Evolutionary conservation across 2,797 vertebrate species (phyloP).

Genomic region (Eulemur rubriventer): DNA sequence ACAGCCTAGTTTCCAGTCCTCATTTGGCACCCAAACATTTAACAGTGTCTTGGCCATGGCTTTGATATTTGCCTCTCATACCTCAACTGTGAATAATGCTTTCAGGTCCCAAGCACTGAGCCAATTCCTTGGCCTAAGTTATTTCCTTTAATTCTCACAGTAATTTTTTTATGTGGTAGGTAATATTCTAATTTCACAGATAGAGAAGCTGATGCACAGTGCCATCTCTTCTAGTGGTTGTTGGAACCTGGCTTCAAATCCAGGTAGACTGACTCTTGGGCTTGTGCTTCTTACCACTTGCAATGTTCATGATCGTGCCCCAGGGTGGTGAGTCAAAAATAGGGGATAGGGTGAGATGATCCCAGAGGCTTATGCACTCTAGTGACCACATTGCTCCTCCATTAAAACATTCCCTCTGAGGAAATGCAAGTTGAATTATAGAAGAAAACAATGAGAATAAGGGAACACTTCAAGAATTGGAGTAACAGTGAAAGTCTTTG

Average conservation of each 20-base stretch:
- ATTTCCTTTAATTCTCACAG: constrained; percentile 12
- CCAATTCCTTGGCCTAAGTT: not conserved
- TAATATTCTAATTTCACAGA: not conserved
- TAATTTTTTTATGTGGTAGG: not conserved
- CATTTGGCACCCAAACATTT: not conserved
- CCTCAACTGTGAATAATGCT: not conserved
- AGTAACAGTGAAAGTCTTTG: not conserved
- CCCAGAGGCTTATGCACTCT: not conserved
- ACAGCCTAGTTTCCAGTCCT: not conserved
- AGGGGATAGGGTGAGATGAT: not conserved
- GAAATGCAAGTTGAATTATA: constrained; percentile 1
- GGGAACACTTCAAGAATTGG: not conserved
- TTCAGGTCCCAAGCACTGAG: not conserved
- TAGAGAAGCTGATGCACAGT: not conserved
- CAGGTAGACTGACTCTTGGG: not conserved
- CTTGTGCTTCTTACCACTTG: not conserved
- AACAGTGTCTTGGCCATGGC: not conserved
- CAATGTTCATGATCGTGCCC: not conserved
- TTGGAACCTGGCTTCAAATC: not conserved
- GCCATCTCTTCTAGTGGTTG: not conserved
- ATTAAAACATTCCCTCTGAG: constrained; percentile 15
- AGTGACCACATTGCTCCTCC: not conserved
- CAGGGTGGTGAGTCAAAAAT: not conserved
- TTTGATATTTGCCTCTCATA: not conserved
- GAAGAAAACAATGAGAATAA: constrained; percentile 12